Base-by-base conservation (phyloP, 1,140 invertebrate genomes). In the Cotesia vestalis region DNA sequence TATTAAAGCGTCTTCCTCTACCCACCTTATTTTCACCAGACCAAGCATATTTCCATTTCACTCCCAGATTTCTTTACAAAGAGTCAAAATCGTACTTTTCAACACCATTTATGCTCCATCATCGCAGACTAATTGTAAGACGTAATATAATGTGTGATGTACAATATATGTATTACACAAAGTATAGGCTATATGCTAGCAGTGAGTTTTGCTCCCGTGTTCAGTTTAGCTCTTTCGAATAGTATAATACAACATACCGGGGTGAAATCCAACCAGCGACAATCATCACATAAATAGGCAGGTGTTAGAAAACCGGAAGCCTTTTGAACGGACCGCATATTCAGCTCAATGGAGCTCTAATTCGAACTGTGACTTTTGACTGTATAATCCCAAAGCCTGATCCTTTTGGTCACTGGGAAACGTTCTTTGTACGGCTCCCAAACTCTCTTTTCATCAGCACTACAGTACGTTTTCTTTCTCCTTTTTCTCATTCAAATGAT, bases 251-350 rank as follows among this genome's bases (percentile, higher is more conserved):
- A 62, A 67, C 14, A 53, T 51, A 34, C 14, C 20, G 51, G 53
- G 17, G 14, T 66, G 40, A 62, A 73, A 68, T 5, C 12, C 17
- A 55, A 5, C 12, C 12, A 55, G 12, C n/a, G 12, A 64, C 57
- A 69, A 57, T 72, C 70, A 14, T 52, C 9, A 34, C 59, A 67
- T 59, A 75, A 71, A 77, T 46, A 55, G 84, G 84, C 85, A 87
- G 85, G 85, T 87, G 85, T 86, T 80, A 78, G 63, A 76, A 83
- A 84, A 85, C 85, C 85, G 85, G 85, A 87, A 87, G 84, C 81
- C 83, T 86, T 85, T 86, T 78, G 80, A 76, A 55, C 63, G 67
- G 71, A 78, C 79, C 77, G 78, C 78, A 76, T 77, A 80, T 74
- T 78, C 71, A 74, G 64, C 73, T 85, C 81, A 84, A 86, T 86